Evolutionary conservation across 2,797 vertebrate genomes (phyloP).

Genomic region (Alcedo quadribrachys): DNA sequence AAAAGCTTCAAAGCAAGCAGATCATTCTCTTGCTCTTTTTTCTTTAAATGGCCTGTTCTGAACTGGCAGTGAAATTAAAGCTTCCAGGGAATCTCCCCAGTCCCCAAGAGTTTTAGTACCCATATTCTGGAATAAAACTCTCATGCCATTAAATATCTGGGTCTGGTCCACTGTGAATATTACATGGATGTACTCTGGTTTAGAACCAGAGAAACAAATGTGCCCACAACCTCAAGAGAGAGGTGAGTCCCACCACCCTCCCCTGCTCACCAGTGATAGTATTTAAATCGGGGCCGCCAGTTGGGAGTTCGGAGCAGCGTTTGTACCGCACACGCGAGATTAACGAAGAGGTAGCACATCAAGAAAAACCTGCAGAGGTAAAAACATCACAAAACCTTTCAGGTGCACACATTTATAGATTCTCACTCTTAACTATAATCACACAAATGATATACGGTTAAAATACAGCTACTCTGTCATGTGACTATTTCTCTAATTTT

Average conservation of each 20-base stretch:
- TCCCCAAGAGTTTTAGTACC: background rate
- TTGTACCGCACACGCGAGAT: slow-evolving; percentile 97
- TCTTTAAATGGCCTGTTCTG: background rate
- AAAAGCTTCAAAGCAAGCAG: background rate
- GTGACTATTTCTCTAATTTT: background rate
- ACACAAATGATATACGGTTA: background rate
- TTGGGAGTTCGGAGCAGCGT: slow-evolving; percentile 95
- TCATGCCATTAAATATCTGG: background rate
- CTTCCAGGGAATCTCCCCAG: background rate
- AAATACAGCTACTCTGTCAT: background rate
- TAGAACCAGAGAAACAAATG: background rate
- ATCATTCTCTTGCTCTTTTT: background rate
- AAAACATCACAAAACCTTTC: background rate
- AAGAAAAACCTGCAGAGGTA: slow-evolving; percentile 90
- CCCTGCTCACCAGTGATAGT: slow-evolving; percentile 94
- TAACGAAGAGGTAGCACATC: slow-evolving; percentile 99
- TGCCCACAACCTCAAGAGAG: background rate
- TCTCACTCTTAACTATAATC: background rate
- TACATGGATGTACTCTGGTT: background rate
- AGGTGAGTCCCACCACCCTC: background rate
- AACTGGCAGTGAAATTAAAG: background rate
- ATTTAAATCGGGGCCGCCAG: slow-evolving; percentile 96
- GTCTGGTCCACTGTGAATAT: background rate
- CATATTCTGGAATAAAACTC: background rate
- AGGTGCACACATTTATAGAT: background rate